phyloP scores from a whole-genome alignment of 2,888 invertebrate species.

The Drosophila helvetica region DNA sequence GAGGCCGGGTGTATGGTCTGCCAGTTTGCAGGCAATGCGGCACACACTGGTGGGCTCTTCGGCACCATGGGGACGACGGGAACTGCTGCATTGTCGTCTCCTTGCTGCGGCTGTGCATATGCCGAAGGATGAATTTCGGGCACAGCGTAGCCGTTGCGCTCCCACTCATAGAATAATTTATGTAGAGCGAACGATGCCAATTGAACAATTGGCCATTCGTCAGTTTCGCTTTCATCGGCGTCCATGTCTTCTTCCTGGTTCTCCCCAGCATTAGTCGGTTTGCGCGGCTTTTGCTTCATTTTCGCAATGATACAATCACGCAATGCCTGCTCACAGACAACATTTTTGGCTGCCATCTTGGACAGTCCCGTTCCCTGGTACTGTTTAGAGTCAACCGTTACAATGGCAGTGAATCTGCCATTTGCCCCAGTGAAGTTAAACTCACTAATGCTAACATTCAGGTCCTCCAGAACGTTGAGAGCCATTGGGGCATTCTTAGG shows the following conservation, averaged over 20 bases:
- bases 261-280: slow-evolving; percentile 36
- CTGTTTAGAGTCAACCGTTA: no score
- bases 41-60: no score
- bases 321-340: slow-evolving; percentile 90
- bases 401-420: no score
- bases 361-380: no score
- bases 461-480: slow-evolving; percentile 89
- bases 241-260: slow-evolving; percentile 57
- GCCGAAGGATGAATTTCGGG: slow-evolving; percentile 84
- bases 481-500: slow-evolving; percentile 95
- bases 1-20: no score
- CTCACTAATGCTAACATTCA: no score
- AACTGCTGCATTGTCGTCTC: slow-evolving; percentile 82
- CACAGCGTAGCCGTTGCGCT: no score
- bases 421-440: no score
- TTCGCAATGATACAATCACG: slow-evolving; percentile 87
- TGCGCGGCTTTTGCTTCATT: slow-evolving; percentile 79
- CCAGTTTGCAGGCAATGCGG: slow-evolving; percentile 87
- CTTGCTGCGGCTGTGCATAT: slow-evolving; percentile 52
- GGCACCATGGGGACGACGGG: no score
- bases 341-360: no score
- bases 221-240: slow-evolving; percentile 70
- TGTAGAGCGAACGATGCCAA: slow-evolving; percentile 93
- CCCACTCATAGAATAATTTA: slow-evolving; percentile 91
- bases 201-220: slow-evolving; percentile 91